A percentile compares a stretch with the other conserved stretches of the same genome.
Evolutionary conservation across 2,113 vertebrate species (phyloP).

Genomic region (Apaloderma vittatum): DNA sequence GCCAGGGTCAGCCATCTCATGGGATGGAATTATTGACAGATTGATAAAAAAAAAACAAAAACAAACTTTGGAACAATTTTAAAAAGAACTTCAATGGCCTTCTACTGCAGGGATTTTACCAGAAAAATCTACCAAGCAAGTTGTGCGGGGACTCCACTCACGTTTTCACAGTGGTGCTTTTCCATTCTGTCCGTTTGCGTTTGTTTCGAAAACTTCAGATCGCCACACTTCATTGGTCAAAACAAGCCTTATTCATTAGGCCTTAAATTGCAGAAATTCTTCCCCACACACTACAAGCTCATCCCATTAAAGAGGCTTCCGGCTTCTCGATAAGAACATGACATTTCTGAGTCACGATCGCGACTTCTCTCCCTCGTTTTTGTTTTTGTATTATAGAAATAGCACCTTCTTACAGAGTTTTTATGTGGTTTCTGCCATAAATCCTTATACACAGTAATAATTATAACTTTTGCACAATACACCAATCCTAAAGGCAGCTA

Average conservation of each 20-base stretch:
- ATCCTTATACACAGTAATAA: conserved; percentile 84
- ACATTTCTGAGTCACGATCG: conserved; percentile 67
- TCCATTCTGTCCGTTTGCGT: conserved; percentile 84
- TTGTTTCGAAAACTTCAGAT: conserved; percentile 79
- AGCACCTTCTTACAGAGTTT: conserved; percentile 86
- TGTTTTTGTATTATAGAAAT: conserved; percentile 82
- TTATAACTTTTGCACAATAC: conserved; percentile 95
- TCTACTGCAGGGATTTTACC: conserved; percentile 95
- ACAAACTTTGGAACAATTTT: conserved; percentile 68
- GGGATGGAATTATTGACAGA: conserved; percentile 96
- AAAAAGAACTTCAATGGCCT: conserved; percentile 78
- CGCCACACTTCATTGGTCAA: conserved; percentile 78
- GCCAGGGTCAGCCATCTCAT: conserved; percentile 98
- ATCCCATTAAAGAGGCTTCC: conserved; percentile 77
- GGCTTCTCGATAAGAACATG: conserved; percentile 78
- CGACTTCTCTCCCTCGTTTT: conserved; percentile 74
- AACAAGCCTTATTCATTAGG: conserved; percentile 84
- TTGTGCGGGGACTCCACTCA: conserved; percentile 84
- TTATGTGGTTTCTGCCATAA: conserved; percentile 85
- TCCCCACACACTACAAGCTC: conserved; percentile 80
- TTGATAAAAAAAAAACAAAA: background rate
- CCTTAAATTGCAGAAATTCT: conserved; percentile 81
- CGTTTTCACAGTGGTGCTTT: conserved; percentile 90
- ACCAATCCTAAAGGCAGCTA: conserved; percentile 95
- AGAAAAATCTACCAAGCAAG: conserved; percentile 84